Conservation (phyloP, 2,888 invertebrate genomes). For the Cryptocephalus moraei region DNA sequence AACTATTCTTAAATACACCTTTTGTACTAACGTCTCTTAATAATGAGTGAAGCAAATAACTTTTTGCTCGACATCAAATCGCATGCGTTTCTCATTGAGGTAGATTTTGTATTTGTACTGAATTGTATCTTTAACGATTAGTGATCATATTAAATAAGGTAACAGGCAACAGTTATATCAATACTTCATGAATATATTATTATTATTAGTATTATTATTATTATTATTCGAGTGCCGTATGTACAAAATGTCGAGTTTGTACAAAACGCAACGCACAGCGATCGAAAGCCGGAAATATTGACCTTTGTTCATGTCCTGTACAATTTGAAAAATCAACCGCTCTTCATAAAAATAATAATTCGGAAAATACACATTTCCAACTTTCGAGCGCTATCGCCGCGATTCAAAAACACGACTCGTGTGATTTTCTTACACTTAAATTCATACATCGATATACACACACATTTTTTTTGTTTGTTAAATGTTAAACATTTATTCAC, state of each 20-base stretch:
- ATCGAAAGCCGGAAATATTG: too few relatives aligned
- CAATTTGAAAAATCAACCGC: too few relatives aligned
- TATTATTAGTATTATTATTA: constrained; percentile 20
- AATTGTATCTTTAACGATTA: constrained; percentile 15
- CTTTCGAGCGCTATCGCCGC: too few relatives aligned
- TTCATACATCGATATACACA: too few relatives aligned
- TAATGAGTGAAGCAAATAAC: constrained; percentile 11
- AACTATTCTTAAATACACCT: constrained; percentile 22
- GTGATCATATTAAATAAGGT: constrained; percentile 17
- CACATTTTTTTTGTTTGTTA: too few relatives aligned
- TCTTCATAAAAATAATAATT: too few relatives aligned
- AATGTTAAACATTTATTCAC: too few relatives aligned
- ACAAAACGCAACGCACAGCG: too few relatives aligned
- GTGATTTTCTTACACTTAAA: too few relatives aligned
- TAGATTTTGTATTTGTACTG: constrained; percentile 32
- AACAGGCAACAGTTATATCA: constrained; percentile 27
- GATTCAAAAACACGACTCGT: too few relatives aligned
- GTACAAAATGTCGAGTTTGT: constrained; percentile 15
- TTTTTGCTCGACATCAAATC: constrained; percentile 11
- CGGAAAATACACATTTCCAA: too few relatives aligned
- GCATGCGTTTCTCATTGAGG: constrained; percentile 23
- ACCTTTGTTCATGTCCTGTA: too few relatives aligned
- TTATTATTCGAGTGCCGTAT: constrained; percentile 28
- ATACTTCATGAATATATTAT: constrained; percentile 5
- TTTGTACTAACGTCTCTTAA: constrained; percentile 25